Percentiles rank a stretch among this genome's conserved stretches.
Conservation (phyloP, 2,888 invertebrate species). For the Syritta pipiens region DNA sequence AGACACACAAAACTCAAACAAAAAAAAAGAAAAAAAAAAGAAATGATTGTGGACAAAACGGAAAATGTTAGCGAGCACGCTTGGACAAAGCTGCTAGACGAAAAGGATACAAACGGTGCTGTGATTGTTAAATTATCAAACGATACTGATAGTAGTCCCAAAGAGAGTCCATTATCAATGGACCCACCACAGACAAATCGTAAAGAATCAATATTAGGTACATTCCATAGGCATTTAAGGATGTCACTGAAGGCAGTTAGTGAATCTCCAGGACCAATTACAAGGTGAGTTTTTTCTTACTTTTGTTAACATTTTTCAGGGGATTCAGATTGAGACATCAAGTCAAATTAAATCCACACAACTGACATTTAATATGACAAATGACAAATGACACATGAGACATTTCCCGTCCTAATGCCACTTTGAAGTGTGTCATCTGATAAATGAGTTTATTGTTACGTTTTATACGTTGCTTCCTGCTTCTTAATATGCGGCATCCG, state of each 20-base stretch:
- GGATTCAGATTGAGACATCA: too few relatives aligned
- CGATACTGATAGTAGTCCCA: constrained; percentile 70
- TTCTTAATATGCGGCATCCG: too few relatives aligned
- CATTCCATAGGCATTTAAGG: constrained; percentile 78
- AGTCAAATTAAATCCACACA: too few relatives aligned
- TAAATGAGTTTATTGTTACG: too few relatives aligned
- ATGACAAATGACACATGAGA: too few relatives aligned
- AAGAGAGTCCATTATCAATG: constrained; percentile 74
- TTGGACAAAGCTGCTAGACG: constrained; percentile 78
- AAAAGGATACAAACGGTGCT: constrained; percentile 73
- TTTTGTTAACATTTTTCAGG: background rate
- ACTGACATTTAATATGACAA: too few relatives aligned
- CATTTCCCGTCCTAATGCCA: too few relatives aligned
- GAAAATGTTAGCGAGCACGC: constrained; percentile 76
- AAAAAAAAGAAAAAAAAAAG: constrained; percentile 76
- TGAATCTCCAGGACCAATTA: constrained; percentile 78
- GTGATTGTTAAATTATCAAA: constrained; percentile 74
- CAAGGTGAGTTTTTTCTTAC: constrained; percentile 74
- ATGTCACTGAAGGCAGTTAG: constrained; percentile 79
- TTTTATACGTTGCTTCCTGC: too few relatives aligned
- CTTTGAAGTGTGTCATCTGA: too few relatives aligned
- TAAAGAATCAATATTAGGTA: constrained; percentile 78
- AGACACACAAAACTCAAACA: background rate
- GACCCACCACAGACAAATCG: constrained; percentile 73
- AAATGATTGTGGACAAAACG: constrained; percentile 78